Evolutionary conservation across 2,888 invertebrate genomes (phyloP).

Genomic region (Lasioglossum marginatum): DNA sequence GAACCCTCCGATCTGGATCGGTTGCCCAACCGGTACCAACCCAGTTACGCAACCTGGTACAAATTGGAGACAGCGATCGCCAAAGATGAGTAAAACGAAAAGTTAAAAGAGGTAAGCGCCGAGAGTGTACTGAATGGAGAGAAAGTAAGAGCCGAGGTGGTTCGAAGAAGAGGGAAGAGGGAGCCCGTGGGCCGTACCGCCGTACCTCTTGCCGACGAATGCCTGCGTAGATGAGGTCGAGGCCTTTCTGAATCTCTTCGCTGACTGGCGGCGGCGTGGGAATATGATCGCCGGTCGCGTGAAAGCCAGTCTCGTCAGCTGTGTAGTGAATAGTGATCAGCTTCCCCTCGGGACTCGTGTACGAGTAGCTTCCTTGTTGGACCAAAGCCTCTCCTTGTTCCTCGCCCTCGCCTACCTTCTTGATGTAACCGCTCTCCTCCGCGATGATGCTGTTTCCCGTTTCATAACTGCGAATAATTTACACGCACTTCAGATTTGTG

Average conservation of each 20-base stretch:
- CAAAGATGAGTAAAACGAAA: not conserved
- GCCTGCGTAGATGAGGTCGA: constrained; percentile 94
- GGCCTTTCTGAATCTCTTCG: constrained; percentile 93
- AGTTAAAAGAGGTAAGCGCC: not conserved
- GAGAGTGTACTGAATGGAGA: not conserved
- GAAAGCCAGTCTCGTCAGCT: constrained; percentile 93
- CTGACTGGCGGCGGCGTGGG: constrained; percentile 94
- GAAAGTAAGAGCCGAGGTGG: constrained; percentile 19
- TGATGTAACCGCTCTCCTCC: constrained; percentile 92
- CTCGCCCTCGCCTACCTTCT: constrained; percentile 89
- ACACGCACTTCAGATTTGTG: constrained; percentile 27
- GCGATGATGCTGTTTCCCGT: constrained; percentile 93
- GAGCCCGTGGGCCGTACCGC: constrained; percentile 35
- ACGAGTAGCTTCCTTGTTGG: constrained; percentile 91
- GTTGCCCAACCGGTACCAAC: not conserved
- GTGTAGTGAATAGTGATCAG: constrained; percentile 91
- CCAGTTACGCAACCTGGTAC: not conserved
- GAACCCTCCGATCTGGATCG: not conserved
- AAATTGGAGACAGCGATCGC: not conserved
- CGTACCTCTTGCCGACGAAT: constrained; percentile 88
- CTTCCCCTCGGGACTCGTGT: constrained; percentile 92
- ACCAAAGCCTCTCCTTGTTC: constrained; percentile 90
- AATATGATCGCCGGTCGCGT: constrained; percentile 92
- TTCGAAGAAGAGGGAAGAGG: constrained; percentile 23
- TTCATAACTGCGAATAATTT: constrained; percentile 87